Evolutionary conservation across 2,888 invertebrate genomes (phyloP), one percentile per base, ranked within the genome.

Genomic region (Pemphredon lugubris): DNA sequence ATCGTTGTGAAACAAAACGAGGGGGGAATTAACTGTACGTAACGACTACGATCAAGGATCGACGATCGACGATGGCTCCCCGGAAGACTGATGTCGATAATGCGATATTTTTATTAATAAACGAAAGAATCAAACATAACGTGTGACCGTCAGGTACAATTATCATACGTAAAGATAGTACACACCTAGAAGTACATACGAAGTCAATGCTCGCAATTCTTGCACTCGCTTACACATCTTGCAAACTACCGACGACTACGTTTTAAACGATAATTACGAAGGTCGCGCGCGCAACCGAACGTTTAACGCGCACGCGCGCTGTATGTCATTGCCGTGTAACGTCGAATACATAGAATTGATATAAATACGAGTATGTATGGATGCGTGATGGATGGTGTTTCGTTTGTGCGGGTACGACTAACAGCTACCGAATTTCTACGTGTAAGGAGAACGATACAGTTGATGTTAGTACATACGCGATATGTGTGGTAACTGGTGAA

Each of bases 121-220:
- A 79, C 75, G 68, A 63, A 82, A 77, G 48, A 74, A 72, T 70
- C 76, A 84, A n/a, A 78, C 73, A 79, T 65, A 83, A 84, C 75
- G 73, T 76, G 68, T 76, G 74, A 81, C 84, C 85, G 71, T 83
- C 83, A 82, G 83, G 84, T 83, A 83, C 83, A 82, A 82, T 79
- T 73, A 77, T 79, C 59, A 55, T 71, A 79, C 68, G 66, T 72
- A 74, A n/a, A 71, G 63, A 53, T 34, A 63, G 65, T 66, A 50
- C 66, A 69, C 60, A 40, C 44, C 50, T 61, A 44, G 37, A 18
- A 47, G 16, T 30, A 59, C 51, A 44, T 53, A 40, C 51, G 54
- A 53, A 76, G 42, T 63, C 48, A 47, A 74, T 59, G 69, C 69
- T 50, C 32, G 37, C 16, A 37, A 48, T 54, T 34, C 7, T 30